Conservation (phyloP, 2,113 vertebrate species). For the Calidris pugnax region DNA sequence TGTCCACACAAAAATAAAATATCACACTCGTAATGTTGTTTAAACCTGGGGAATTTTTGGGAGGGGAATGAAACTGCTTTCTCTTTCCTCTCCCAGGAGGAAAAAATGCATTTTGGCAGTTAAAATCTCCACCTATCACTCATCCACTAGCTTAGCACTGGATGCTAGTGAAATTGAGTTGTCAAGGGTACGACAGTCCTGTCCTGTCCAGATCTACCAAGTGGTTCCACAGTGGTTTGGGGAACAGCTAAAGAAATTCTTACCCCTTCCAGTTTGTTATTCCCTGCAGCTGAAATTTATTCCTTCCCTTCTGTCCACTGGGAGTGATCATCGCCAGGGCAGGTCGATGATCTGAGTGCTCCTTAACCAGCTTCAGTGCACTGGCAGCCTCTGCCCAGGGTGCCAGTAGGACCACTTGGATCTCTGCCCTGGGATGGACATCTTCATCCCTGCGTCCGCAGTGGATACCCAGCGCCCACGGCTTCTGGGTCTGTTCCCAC, state of each 20-base stretch:
- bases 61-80: not conserved
- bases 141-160: not conserved
- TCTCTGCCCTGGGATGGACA: not conserved
- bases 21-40: not conserved
- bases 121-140: not conserved
- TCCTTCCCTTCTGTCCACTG: not conserved
- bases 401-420: not conserved
- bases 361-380: not conserved
- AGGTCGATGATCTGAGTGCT: not conserved
- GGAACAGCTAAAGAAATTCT: not conserved
- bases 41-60: not conserved
- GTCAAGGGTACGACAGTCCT: not conserved
- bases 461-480: rapidly evolving
- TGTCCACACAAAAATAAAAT: not conserved
- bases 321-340: not conserved
- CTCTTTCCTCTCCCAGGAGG: not conserved
- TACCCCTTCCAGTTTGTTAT: not conserved
- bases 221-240: not conserved
- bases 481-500: not conserved
- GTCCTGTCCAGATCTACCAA: not conserved
- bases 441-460: not conserved
- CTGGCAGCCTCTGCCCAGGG: not conserved
- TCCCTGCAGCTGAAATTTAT: not conserved
- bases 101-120: not conserved
- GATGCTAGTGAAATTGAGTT: not conserved